These are phyloP conservation scores for Hyles lineata DNA, from an alignment of 2,888 invertebrate species.

Conservation along the genomic window DNA sequence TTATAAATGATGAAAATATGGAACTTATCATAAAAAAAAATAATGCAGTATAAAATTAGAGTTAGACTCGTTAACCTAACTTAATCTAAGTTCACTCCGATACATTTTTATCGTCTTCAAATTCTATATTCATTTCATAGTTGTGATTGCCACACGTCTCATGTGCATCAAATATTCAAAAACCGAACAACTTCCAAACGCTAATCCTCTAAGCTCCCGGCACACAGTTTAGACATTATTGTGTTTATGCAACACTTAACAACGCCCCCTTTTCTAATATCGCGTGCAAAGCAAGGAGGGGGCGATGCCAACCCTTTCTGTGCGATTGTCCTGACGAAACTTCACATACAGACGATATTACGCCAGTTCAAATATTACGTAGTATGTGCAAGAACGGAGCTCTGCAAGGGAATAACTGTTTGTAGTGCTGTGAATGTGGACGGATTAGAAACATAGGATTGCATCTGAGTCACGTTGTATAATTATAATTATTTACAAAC, in stretches of 20 bases:
- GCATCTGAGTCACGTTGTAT: too few species aligned
- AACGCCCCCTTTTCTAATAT: conserved; percentile 28
- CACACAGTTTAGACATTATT: conserved; percentile 35
- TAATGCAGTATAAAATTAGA: too few species aligned
- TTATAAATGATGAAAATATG: too few species aligned
- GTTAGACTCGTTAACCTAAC: too few species aligned
- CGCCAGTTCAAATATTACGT: background rate
- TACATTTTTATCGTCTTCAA: too few species aligned
- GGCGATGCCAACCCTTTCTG: background rate
- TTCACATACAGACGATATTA: conserved; percentile 12
- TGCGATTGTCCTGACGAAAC: conserved; percentile 12
- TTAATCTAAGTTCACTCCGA: too few species aligned
- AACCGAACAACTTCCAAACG: background rate
- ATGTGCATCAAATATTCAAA: conserved; percentile 3
- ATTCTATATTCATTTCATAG: too few species aligned
- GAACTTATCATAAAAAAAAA: too few species aligned
- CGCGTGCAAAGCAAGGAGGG: conserved; percentile 16
- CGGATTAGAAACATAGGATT: too few species aligned
- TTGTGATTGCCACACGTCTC: background rate
- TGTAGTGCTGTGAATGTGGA: too few species aligned
- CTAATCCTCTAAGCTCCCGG: conserved; percentile 24
- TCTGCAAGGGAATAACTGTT: background rate
- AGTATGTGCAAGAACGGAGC: background rate
- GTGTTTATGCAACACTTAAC: conserved; percentile 39
- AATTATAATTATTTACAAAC: too few species aligned